phyloP scores from a whole-genome alignment of 2,113 vertebrate genomes.

The Aphelocoma coerulescens region DNA sequence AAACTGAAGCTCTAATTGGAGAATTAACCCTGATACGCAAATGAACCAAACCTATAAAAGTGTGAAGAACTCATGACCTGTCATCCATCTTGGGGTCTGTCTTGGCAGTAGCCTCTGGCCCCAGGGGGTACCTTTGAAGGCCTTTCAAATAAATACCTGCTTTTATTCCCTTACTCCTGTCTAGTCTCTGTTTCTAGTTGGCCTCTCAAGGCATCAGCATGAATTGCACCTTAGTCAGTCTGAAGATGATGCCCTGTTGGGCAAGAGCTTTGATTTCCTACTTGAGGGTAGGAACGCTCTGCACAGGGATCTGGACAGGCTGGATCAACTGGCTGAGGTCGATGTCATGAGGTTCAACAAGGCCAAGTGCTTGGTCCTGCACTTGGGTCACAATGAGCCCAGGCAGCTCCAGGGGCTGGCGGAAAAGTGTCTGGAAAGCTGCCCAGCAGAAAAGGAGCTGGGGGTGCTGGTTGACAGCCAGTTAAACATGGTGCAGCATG shows the following conservation, averaged over 20 bases:
- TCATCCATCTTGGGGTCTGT: no score
- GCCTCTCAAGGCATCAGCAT: background rate
- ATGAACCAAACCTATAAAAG: no score
- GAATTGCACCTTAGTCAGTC: background rate
- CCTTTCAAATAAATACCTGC: no score
- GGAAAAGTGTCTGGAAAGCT: background rate
- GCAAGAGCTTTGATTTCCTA: background rate
- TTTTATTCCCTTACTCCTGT: no score
- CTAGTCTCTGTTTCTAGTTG: no score
- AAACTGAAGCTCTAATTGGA: no score
- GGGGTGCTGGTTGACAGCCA: background rate
- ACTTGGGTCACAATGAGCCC: background rate
- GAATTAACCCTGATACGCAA: no score
- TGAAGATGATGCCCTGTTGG: background rate
- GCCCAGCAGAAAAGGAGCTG: background rate
- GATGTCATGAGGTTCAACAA: background rate
- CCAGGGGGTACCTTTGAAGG: no score
- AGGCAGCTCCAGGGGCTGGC: no score
- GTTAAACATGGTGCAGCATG: rapidly evolving
- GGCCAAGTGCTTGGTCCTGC: rapidly evolving
- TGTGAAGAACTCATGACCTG: no score
- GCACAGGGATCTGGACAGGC: background rate
- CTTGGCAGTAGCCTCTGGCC: no score
- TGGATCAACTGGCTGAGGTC: background rate
- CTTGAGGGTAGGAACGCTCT: background rate